Evolutionary conservation across 2,797 vertebrate genomes (phyloP).

Genomic region (Sebastes vulpes): DNA sequence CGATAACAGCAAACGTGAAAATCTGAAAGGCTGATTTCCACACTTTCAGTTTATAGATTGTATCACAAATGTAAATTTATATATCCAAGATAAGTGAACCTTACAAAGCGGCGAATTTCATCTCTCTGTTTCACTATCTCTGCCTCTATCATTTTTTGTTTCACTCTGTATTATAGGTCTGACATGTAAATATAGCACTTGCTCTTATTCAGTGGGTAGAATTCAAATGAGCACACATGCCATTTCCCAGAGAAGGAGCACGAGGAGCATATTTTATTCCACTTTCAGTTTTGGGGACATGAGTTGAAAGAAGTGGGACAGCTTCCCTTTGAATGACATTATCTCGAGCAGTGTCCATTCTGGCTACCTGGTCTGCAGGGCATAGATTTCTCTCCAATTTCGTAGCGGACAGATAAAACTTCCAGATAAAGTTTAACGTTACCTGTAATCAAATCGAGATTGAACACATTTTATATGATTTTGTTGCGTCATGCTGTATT

Average conservation of each 20-base stretch:
- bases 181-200: slow-evolving; percentile 14
- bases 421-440: slow-evolving; percentile 45
- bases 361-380: slow-evolving; percentile 23
- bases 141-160: slow-evolving; percentile 8
- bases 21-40: slow-evolving; percentile 19
- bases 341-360: slow-evolving; percentile 60
- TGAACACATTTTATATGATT: slow-evolving; percentile 35
- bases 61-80: slow-evolving; percentile 34
- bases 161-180: background rate
- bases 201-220: background rate
- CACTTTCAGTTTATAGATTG: slow-evolving; percentile 23
- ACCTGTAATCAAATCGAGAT: slow-evolving; percentile 58
- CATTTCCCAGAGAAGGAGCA: slow-evolving; percentile 14
- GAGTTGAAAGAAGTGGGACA: slow-evolving; percentile 30
- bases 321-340: slow-evolving; percentile 62
- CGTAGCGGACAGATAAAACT: slow-evolving; percentile 13
- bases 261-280: background rate
- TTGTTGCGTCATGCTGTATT: slow-evolving; percentile 8
- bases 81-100: slow-evolving; percentile 15
- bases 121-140: slow-evolving; percentile 12
- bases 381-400: slow-evolving; percentile 29
- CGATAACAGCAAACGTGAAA: slow-evolving; percentile 20
- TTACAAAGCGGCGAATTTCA: background rate
- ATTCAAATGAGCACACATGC: slow-evolving; percentile 13
- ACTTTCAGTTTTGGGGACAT: slow-evolving; percentile 48